Base-by-base conservation (phyloP, 2,888 invertebrate species). In the Poecilus cupreus region DNA sequence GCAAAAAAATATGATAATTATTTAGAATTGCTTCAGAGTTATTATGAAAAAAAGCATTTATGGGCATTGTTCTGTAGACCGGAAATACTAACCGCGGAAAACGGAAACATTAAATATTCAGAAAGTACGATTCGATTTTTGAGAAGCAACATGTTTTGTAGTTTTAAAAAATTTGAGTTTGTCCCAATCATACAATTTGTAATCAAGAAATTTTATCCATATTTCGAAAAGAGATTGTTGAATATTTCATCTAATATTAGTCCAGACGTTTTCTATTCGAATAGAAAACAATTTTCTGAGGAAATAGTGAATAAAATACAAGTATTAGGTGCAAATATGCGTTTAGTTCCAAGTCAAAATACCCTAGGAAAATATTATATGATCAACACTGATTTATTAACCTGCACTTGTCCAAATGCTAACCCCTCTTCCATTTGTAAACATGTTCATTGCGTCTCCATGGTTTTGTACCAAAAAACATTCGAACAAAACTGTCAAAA, bases 361-460 rank as follows among this genome's bases (percentile, higher is more conserved):
- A 46, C 6, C 4, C 1, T 13, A 1, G 46, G 24, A 6, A 46
- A n/a, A 1, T 46, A 22, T 72, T 72, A 72, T 10, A 22, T 72
- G 4, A 46, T 72, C 3, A 72, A 72, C 6, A 72, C 46, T 5
- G 46, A 46, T 72, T 72, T 72, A 46, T 46, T 72, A 13, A 72
- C 72, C 13, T 72, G 72, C 13, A 72, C 72, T 13, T 72, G 72
- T n/a, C 13, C 72, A 5, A 72, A 72, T n/a, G 22, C 43, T 8
- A 72, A 72, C 20, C 3, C 43, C 11, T 22, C n/a, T 8, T 22
- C 72, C 0, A 46, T 72, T 72, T 72, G 72, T 46, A 72, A 46
- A 46, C 72, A 72, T 22, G 72, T 46, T 1, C 22, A 72, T 46
- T 46, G 24, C 5, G 24, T 72, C 1, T 20, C 64, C 0, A 18